Evolutionary conservation across 1,140 invertebrate species (phyloP).

Genomic region (Ditylenchus dipsaci): DNA sequence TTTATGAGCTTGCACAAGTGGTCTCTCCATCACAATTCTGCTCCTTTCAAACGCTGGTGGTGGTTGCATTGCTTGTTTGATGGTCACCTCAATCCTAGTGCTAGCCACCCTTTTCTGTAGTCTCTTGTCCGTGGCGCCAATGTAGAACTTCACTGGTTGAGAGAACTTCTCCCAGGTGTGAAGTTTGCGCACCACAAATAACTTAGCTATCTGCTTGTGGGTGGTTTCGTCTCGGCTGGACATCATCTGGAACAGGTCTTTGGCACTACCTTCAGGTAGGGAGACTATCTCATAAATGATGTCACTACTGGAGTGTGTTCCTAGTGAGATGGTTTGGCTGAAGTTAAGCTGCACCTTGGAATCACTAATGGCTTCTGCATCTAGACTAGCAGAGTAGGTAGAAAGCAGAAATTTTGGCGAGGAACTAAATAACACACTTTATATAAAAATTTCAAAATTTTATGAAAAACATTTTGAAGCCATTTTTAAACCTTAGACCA

Average conservation of each 20-base stretch:
- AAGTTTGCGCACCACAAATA: constrained; percentile 7
- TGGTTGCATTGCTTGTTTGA: constrained; percentile 12
- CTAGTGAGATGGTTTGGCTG: neutral
- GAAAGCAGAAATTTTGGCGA: neutral
- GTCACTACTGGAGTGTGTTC: neutral
- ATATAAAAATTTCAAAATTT: no score
- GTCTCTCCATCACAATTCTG: constrained; percentile 9
- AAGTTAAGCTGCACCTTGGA: neutral
- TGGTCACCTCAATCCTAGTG: constrained; percentile 10
- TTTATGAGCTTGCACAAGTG: constrained; percentile 28
- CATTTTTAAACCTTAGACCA: constrained; percentile 3
- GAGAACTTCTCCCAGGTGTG: neutral
- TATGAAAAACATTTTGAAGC: no score
- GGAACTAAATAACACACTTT: no score
- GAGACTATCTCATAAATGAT: neutral
- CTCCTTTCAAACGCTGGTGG: constrained; percentile 24
- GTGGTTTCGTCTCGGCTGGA: neutral
- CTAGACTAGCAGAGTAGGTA: neutral
- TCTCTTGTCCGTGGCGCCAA: constrained; percentile 22
- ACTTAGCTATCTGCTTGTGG: neutral
- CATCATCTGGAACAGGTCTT: neutral
- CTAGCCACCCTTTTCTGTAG: constrained; percentile 17
- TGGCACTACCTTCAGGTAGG: neutral
- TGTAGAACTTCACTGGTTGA: constrained; percentile 16
- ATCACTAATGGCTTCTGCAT: neutral